Base-by-base conservation (phyloP, 2,888 invertebrate species). In the Callinectes sapidus region DNA sequence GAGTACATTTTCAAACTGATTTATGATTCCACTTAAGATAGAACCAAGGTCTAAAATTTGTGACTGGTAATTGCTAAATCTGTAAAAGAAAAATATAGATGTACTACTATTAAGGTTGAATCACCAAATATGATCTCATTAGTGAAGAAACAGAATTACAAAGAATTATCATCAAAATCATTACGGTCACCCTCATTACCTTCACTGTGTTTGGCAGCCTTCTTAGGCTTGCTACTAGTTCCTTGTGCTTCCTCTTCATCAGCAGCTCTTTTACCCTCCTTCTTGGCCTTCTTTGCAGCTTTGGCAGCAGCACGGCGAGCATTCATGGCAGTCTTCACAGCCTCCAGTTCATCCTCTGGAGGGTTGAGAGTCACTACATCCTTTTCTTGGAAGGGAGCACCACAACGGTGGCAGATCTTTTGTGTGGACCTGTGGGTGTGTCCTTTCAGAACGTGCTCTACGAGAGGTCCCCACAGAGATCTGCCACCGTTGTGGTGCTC, bases 361-460 rank as follows among this genome's bases (percentile, higher is more conserved):
- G 98, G 98, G 96, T 99, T 99, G 54, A 93, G 91, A 16, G 93
- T 88, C 10, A 93, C 89, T 16, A 91, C 87, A 54, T 94, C 89
- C n/a, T 87, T 90, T 32, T 90, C 90, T 16, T 42, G 2, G 61
- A 61, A 90, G 16, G 90, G 81, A 8, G 54, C 48, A n/a, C 85
- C 94, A 91, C 94, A 95, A 94, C 95, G 95, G 54, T 95, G 95
- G 88, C 95, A 95, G 54, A 42, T 96, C 97, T 23, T 98, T 97
- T 92, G 95, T 98, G 0, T 98, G 99, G 98, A 97, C 97, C 61
- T 99, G 99, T 95, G 99, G 99, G 0, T 99, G 99, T 96, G 99
- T 99, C 0, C 97, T 99, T 95, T 99, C 99, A 14, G 99, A 99
- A 95, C 97, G 99, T 94, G 99, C 99, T 0, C 96, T 99, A 14